Evolutionary conservation across 2,888 invertebrate genomes (phyloP).

Genomic region (Aplocera efformata): DNA sequence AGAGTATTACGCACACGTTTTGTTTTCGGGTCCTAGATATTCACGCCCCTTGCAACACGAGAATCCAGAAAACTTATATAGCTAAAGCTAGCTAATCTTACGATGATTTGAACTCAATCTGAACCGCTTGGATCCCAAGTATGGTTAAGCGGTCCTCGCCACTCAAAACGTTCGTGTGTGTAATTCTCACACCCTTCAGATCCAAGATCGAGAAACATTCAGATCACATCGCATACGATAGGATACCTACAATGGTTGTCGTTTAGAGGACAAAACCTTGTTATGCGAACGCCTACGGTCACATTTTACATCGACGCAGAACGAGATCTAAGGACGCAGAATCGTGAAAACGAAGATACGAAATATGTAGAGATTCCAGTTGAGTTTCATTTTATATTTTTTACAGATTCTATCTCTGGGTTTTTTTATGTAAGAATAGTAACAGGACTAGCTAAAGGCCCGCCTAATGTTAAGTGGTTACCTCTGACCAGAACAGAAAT

Average conservation of each 20-base stretch:
- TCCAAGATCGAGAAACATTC: conserved; percentile 59
- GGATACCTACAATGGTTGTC: conserved; percentile 69
- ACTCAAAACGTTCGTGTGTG: conserved; percentile 9
- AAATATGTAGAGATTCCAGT: background rate
- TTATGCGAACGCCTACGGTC: conserved; percentile 68
- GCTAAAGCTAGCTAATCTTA: too few species aligned
- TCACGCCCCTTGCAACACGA: too few species aligned
- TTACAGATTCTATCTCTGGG: too few species aligned
- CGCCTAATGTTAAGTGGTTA: too few species aligned
- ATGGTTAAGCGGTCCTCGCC: background rate
- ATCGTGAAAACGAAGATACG: background rate
- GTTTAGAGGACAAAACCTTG: conserved; percentile 76
- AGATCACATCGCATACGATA: conserved; percentile 60
- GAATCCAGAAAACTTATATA: too few species aligned
- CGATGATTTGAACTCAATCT: too few species aligned
- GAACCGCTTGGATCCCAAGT: too few species aligned
- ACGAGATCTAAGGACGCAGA: background rate
- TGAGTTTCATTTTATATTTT: background rate
- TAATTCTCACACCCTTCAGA: conserved; percentile 33
- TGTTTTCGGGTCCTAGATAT: too few species aligned
- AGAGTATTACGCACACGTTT: too few species aligned
- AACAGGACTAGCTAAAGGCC: too few species aligned
- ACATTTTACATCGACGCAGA: conserved; percentile 50
- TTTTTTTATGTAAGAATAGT: too few species aligned
- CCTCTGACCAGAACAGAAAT: too few species aligned